phyloP scores from a whole-genome alignment of 2,797 vertebrate species.

The Halcyon badia region DNA sequence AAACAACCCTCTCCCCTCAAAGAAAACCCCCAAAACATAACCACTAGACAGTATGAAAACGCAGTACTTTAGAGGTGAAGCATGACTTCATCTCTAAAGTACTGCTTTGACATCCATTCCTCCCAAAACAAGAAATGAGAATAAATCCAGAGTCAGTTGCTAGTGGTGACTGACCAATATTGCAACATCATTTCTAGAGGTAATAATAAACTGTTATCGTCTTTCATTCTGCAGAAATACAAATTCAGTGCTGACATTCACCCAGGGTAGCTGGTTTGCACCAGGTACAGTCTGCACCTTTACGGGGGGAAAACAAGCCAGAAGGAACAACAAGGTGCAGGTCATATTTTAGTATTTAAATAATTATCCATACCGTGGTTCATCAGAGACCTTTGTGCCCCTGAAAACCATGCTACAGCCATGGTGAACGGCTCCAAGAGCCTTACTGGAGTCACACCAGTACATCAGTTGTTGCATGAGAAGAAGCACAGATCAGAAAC shows the following conservation, averaged over 20 bases:
- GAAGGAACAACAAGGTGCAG: neutral
- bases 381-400: neutral
- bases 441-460: accelerated
- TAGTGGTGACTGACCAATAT: conserved; percentile 44
- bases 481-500: neutral
- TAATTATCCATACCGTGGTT: neutral
- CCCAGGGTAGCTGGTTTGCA: neutral
- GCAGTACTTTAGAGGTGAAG: neutral
- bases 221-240: neutral
- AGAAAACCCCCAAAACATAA: neutral
- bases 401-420: neutral
- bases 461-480: accelerated
- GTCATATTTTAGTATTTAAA: neutral
- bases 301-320: accelerated
- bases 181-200: conserved; percentile 34
- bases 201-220: neutral
- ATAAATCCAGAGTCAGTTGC: conserved; percentile 21
- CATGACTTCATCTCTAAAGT: neutral
- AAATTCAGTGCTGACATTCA: neutral
- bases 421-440: neutral
- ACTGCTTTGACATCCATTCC: neutral
- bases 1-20: neutral
- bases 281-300: neutral
- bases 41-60: neutral
- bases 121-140: neutral